Percentiles rank a stretch among this genome's conserved stretches.
These are phyloP conservation scores for Xyrichtys novacula DNA, from an alignment of 2,797 vertebrate species.

Conservation along the genomic window DNA sequence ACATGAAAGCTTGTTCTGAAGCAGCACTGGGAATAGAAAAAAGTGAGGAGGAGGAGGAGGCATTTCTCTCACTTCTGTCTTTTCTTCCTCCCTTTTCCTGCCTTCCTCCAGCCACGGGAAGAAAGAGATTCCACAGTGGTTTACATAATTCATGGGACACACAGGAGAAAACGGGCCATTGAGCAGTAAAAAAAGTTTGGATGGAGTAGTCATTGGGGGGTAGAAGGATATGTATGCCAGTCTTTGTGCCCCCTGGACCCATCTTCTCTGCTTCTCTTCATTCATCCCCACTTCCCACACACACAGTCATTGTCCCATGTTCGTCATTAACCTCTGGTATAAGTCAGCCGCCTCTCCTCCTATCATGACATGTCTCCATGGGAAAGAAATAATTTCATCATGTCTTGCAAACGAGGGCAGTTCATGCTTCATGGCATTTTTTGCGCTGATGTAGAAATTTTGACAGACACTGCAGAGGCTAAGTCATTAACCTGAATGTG, in stretches of 20 bases:
- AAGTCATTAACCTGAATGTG: conserved; percentile 69
- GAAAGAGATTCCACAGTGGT: conserved; percentile 84
- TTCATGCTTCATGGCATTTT: conserved; percentile 71
- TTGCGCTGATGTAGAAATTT: conserved; percentile 85
- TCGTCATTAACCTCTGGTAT: conserved; percentile 93
- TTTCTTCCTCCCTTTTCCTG: conserved; percentile 78
- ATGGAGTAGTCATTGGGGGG: conserved; percentile 53
- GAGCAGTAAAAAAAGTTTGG: conserved; percentile 77
- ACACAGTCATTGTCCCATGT: conserved; percentile 89
- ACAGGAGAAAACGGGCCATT: conserved; percentile 89
- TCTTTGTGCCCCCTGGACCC: conserved; percentile 88
- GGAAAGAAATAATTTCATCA: conserved; percentile 88
- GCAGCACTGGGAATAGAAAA: conserved; percentile 61
- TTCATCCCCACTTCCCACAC: conserved; percentile 71
- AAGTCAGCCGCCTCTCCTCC: conserved; percentile 82
- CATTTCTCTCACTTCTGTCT: conserved; percentile 80
- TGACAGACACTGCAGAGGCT: conserved; percentile 69
- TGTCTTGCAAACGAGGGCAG: conserved; percentile 68
- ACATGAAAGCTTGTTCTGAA: conserved; percentile 93
- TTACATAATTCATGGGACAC: conserved; percentile 96
- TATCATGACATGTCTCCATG: conserved; percentile 89
- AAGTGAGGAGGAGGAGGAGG: conserved; percentile 87
- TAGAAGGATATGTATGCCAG: conserved; percentile 86
- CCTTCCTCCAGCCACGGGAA: conserved; percentile 73
- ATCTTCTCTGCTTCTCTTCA: conserved; percentile 68